Percentiles rank a stretch among this genome's conserved stretches.
phyloP scores from a whole-genome alignment of 2,113 vertebrate genomes.

The Trinectes maculatus region DNA sequence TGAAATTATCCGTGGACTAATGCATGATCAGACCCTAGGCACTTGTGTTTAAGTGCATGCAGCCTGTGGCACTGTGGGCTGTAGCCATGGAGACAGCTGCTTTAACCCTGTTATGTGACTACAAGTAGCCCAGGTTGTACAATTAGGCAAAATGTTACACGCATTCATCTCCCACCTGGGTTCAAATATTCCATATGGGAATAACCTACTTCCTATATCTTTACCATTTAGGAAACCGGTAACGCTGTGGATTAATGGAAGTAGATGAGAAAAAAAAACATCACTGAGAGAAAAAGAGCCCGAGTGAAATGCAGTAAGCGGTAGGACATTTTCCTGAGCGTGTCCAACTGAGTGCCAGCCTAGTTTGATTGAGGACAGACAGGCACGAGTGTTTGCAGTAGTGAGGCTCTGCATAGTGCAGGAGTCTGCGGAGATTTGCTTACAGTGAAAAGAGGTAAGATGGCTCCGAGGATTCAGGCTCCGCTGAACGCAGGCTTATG shows the following conservation, averaged over 20 bases:
- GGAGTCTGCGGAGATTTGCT: conserved; percentile 72
- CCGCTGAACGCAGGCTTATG: conserved; percentile 73
- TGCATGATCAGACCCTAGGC: conserved; percentile 65
- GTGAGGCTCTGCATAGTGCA: conserved; percentile 46
- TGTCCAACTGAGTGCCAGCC: conserved; percentile 65
- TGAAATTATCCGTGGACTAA: conserved; percentile 69
- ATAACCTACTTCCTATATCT: conserved; percentile 27
- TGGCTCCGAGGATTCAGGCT: conserved; percentile 79
- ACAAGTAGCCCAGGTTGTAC: conserved; percentile 49
- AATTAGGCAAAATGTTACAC: conserved; percentile 50
- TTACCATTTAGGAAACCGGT: conserved; percentile 6
- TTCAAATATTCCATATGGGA: conserved; percentile 31
- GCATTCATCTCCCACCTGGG: conserved; percentile 12
- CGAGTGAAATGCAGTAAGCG: conserved; percentile 34
- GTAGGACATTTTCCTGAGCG: conserved; percentile 56
- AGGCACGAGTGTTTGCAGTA: conserved; percentile 57
- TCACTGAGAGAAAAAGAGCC: not conserved
- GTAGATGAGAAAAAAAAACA: conserved; percentile 9
- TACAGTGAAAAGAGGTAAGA: conserved; percentile 74
- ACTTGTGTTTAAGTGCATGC: conserved; percentile 69
- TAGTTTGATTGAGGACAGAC: conserved; percentile 46
- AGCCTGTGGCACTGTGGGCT: conserved; percentile 49
- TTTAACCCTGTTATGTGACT: conserved; percentile 53
- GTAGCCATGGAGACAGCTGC: conserved; percentile 74
- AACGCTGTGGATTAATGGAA: conserved; percentile 7